Base-by-base conservation (phyloP, 1,140 invertebrate species). In the Cylas formicarius region DNA sequence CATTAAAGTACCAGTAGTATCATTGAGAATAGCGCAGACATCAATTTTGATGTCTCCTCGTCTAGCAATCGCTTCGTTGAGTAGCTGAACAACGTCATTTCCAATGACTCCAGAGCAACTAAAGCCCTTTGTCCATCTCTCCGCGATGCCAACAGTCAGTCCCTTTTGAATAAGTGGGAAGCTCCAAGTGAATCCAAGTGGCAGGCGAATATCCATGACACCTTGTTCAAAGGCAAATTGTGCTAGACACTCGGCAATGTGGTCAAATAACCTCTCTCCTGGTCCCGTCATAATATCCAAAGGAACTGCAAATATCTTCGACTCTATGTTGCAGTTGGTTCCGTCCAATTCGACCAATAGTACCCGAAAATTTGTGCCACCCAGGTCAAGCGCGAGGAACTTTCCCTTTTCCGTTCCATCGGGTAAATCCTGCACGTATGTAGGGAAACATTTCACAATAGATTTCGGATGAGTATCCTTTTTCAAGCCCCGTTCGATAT, bases 301-400 rank as follows among this genome's bases (percentile, higher is more conserved):
- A 21, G 95, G 91, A 57, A 99, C 88, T 5, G 90, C 86, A 67
- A 89, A 99, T 53, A 97, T 96, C 71, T 97, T 94, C 29, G 90
- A 94, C 58, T 92, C 82, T 84, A 98, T 97, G 48, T 84, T 80
- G 57, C 86, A 90, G 43, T 79, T 78, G 53, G 82, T 78, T 16
- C 81, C 83, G 26, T 84, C 75, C 27, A 97, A 70, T 38, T 88
- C 82, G 54, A 99, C 92, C 2, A 97, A 74, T 17, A 98, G 70
- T 4, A 99, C 94, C 46, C 97, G 79, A 71, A 99, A 99, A 68
- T 99, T 99, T n/a, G 96, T 99, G 1, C 97, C 97, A 21, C 97
- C 96, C 51, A 99, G 76, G 73, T 99, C 97, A 48, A 99, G 71
- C 0, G 97, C 96, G 58, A 99, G 70, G 66, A 93, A 97, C 71